Percentiles rank a stretch among this genome's conserved stretches.
Conservation (phyloP, 2,888 invertebrate species). For the Ichneumoninae sp. region DNA sequence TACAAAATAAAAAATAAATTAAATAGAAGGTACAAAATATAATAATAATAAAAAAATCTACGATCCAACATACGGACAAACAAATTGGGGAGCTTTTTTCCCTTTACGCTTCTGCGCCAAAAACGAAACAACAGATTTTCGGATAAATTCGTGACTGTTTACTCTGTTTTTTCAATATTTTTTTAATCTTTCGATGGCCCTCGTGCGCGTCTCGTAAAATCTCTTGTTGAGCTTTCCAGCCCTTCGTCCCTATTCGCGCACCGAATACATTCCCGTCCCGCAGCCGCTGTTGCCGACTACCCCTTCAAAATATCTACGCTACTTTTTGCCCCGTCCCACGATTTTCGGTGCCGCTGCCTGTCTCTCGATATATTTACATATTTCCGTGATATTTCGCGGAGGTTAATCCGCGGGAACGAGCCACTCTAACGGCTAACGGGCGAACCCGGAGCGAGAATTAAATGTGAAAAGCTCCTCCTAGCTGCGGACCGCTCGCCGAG, state of each 20-base stretch:
- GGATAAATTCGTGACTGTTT: neutral
- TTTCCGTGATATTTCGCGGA: conserved; percentile 79
- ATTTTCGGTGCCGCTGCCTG: conserved; percentile 65
- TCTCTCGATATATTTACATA: conserved; percentile 80
- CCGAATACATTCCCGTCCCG: conserved; percentile 33
- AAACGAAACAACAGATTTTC: conserved; percentile 4
- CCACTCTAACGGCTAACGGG: conserved; percentile 41
- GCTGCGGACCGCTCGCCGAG: conserved; percentile 64
- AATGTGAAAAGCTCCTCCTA: conserved; percentile 76
- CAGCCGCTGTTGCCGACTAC: conserved; percentile 37
- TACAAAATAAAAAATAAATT: too few relatives aligned
- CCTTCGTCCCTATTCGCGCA: conserved; percentile 42
- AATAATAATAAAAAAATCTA: conserved; percentile 26
- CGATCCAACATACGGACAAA: conserved; percentile 14
- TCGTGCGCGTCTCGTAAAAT: conserved; percentile 35
- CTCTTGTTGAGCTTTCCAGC: conserved; percentile 25
- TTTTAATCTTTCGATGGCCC: conserved; percentile 47
- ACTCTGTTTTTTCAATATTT: conserved; percentile 1
- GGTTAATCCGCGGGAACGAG: conserved; percentile 75
- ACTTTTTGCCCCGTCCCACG: conserved; percentile 38
- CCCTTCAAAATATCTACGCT: conserved; percentile 11
- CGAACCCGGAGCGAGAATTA: conserved; percentile 74
- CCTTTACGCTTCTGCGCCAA: conserved; percentile 20
- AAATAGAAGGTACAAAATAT: too few relatives aligned
- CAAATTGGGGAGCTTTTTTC: conserved; percentile 1